These are phyloP conservation scores for Drosophila sordidula DNA, from an alignment of 2,888 invertebrate species.

Conservation along the genomic window DNA sequence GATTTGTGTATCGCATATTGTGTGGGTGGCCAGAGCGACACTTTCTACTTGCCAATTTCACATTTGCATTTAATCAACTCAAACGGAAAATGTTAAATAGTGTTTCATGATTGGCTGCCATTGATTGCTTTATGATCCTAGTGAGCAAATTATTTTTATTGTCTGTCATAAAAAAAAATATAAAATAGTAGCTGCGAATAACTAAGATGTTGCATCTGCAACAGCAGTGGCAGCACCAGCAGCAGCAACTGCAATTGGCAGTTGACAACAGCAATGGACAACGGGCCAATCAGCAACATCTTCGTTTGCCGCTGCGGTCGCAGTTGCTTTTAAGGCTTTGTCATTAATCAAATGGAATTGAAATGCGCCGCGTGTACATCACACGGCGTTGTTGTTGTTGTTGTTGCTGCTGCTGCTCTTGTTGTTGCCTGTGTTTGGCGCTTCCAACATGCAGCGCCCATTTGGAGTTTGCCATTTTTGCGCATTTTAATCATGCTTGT, in stretches of 20 bases:
- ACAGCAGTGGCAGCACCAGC: conserved; percentile 26
- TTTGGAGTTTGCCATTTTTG: conserved; percentile 79
- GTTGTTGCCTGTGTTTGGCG: conserved; percentile 52
- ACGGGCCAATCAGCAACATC: conserved; percentile 78
- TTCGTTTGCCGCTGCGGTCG: conserved; percentile 58
- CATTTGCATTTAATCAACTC: conserved; percentile 64
- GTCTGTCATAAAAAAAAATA: conserved; percentile 45
- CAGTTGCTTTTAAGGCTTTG: conserved; percentile 77
- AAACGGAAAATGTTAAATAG: conserved; percentile 27
- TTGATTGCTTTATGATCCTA: conserved; percentile 55
- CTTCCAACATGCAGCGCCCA: conserved; percentile 75
- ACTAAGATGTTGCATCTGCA: conserved; percentile 50
- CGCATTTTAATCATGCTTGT: conserved; percentile 79
- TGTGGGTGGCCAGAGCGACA: conserved; percentile 68
- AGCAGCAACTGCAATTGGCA: conserved; percentile 44
- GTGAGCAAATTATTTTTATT: conserved; percentile 61
- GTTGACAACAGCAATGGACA: conserved; percentile 53
- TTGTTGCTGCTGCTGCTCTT: conserved; percentile 38
- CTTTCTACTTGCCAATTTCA: conserved; percentile 62
- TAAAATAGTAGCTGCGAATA: conserved; percentile 30
- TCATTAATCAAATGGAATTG: conserved; percentile 81
- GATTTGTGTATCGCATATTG: conserved; percentile 35
- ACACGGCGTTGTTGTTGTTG: conserved; percentile 59
- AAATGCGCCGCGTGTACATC: conserved; percentile 80
- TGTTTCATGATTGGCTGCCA: conserved; percentile 36